Conservation (phyloP, 2,888 invertebrate genomes). For the Agrotis puta region DNA sequence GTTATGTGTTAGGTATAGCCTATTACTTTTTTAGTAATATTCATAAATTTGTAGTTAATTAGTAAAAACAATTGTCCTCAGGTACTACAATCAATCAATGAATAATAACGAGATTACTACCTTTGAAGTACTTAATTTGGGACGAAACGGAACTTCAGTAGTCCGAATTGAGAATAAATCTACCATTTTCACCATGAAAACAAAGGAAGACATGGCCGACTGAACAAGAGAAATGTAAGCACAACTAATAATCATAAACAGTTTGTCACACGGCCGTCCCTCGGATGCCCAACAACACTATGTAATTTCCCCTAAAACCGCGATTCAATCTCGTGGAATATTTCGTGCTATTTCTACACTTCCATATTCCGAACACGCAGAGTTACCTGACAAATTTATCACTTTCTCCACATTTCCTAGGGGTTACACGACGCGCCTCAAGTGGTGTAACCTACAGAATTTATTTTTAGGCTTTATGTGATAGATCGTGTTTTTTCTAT, state of each 20-base stretch:
- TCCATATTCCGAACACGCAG: conserved; percentile 85
- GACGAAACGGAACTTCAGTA: too few relatives aligned
- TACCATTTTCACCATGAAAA: conserved; percentile 13
- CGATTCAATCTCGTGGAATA: conserved; percentile 85
- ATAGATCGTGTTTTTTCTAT: conserved; percentile 35
- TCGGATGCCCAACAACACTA: conserved; percentile 49
- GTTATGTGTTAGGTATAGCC: background rate
- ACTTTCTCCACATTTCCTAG: conserved; percentile 79
- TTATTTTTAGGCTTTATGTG: conserved; percentile 47
- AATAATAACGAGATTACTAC: too few relatives aligned
- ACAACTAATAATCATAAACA: conserved; percentile 63
- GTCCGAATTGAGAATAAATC: too few relatives aligned
- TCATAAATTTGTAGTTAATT: too few relatives aligned
- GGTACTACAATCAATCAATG: too few relatives aligned
- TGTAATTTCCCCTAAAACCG: conserved; percentile 79
- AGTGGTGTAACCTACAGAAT: conserved; percentile 50
- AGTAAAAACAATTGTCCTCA: too few relatives aligned
- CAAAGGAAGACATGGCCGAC: conserved; percentile 22
- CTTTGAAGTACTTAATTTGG: too few relatives aligned
- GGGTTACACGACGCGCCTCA: conserved; percentile 52
- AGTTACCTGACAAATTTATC: conserved; percentile 88
- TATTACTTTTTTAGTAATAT: too few relatives aligned
- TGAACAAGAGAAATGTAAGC: conserved; percentile 48
- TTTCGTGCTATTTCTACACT: conserved; percentile 81
- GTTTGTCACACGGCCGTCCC: conserved; percentile 54